Evolutionary conservation across 2,888 invertebrate species (phyloP).

Genomic region (Brenthis daphne): DNA sequence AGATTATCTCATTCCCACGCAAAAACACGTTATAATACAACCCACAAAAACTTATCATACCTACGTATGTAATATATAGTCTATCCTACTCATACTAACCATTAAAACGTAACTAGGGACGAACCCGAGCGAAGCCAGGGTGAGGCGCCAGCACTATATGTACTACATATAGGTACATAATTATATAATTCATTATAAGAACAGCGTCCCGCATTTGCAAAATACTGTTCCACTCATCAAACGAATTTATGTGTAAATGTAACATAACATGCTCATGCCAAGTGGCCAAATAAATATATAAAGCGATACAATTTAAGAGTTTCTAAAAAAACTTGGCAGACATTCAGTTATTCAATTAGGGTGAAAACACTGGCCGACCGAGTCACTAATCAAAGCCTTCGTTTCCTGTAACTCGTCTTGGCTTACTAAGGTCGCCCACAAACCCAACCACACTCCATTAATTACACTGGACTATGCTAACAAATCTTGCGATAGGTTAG

Average conservation of each 20-base stretch:
- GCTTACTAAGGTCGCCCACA: conserved; percentile 24
- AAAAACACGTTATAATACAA: too few relatives aligned
- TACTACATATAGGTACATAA: too few relatives aligned
- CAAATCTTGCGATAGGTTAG: conserved; percentile 33
- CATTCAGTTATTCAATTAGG: conserved; percentile 28
- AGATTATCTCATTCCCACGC: too few relatives aligned
- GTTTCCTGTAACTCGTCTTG: conserved; percentile 18
- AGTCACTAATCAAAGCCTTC: conserved; percentile 25
- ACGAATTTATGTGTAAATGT: conserved; percentile 17
- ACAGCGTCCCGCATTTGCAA: conserved; percentile 3
- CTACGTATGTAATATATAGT: too few relatives aligned
- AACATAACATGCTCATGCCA: conserved; percentile 12
- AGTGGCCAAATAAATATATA: conserved; percentile 4
- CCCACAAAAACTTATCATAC: too few relatives aligned
- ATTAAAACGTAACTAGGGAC: too few relatives aligned
- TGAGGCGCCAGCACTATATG: too few relatives aligned
- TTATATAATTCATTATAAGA: too few relatives aligned
- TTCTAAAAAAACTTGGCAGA: conserved; percentile 11
- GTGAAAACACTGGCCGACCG: conserved; percentile 20
- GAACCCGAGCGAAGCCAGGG: too few relatives aligned
- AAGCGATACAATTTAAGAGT: neutral
- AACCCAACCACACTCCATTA: conserved; percentile 30
- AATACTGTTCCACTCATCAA: conserved; percentile 8
- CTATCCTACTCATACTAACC: too few relatives aligned
- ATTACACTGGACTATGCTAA: conserved; percentile 28